These are phyloP conservation scores for Aporophyla lueneburgensis DNA, from an alignment of 2,888 invertebrate species.

Conservation along the genomic window DNA sequence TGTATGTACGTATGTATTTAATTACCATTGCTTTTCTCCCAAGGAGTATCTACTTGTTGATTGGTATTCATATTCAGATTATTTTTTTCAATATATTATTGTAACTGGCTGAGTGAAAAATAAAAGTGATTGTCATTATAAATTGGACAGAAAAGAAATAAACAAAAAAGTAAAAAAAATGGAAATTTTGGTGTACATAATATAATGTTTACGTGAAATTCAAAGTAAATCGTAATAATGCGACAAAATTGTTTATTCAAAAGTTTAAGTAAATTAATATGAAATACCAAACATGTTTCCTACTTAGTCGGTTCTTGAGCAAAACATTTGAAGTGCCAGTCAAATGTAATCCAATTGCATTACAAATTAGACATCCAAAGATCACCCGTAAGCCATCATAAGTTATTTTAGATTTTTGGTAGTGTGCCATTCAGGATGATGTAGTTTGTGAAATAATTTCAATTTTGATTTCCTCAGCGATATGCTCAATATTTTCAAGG, in stretches of 20 bases:
- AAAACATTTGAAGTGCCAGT: conserved; percentile 66
- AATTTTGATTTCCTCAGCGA: conserved; percentile 40
- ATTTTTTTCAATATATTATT: background rate
- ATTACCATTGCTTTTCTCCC: background rate
- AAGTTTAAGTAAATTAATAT: conserved; percentile 77
- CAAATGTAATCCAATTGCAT: conserved; percentile 55
- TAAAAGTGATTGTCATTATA: conserved; percentile 22
- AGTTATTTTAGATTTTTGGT: background rate
- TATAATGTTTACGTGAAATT: conserved; percentile 49
- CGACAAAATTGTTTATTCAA: conserved; percentile 69
- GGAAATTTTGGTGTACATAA: conserved; percentile 51
- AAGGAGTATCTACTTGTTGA: conserved; percentile 11
- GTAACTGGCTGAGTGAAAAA: conserved; percentile 53
- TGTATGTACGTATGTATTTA: background rate
- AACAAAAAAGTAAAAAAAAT: conserved; percentile 56
- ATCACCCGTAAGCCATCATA: conserved; percentile 54
- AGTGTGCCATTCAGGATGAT: background rate
- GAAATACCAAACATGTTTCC: conserved; percentile 78
- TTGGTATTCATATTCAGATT: background rate
- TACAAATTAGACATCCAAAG: conserved; percentile 24
- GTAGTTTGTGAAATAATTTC: conserved; percentile 8
- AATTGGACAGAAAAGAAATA: conserved; percentile 37
- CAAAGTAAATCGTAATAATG: conserved; percentile 67
- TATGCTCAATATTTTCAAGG: conserved; percentile 48
- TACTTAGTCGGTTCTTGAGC: conserved; percentile 71